phyloP scores from a whole-genome alignment of 2,113 vertebrate genomes.

The Cervus canadensis region DNA sequence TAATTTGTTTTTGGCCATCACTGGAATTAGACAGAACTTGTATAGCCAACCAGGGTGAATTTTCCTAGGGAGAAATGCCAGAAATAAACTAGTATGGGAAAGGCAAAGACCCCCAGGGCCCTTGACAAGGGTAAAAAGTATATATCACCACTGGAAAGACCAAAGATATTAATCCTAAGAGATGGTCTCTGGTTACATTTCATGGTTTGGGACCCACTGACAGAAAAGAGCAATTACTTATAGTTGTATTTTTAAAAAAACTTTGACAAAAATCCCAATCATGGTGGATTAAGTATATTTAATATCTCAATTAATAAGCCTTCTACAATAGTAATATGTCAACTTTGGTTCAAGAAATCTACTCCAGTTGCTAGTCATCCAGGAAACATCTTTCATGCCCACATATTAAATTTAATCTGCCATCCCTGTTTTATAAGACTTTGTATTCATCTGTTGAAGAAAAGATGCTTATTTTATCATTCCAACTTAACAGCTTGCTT shows the following conservation, averaged over 20 bases:
- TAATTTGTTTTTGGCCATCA: background rate
- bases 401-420: conserved; percentile 92
- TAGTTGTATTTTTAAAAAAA: conserved; percentile 41
- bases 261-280: conserved; percentile 79
- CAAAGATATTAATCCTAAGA: conserved; percentile 23
- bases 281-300: conserved; percentile 83
- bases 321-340: conserved; percentile 83
- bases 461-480: conserved; percentile 71
- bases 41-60: background rate
- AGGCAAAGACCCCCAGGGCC: background rate
- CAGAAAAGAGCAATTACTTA: conserved; percentile 76
- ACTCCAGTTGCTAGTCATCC: conserved; percentile 81
- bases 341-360: conserved; percentile 82
- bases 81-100: background rate
- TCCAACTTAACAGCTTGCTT: conserved; percentile 67
- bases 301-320: conserved; percentile 86
- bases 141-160: background rate
- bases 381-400: conserved; percentile 93
- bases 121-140: background rate
- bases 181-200: conserved; percentile 25
- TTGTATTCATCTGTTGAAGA: conserved; percentile 72
- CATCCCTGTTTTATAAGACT: conserved; percentile 75
- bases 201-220: conserved; percentile 49
- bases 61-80: background rate
- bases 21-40: background rate